Base-by-base conservation (phyloP, 2,888 invertebrate genomes). In the Hymenopus coronatus region DNA sequence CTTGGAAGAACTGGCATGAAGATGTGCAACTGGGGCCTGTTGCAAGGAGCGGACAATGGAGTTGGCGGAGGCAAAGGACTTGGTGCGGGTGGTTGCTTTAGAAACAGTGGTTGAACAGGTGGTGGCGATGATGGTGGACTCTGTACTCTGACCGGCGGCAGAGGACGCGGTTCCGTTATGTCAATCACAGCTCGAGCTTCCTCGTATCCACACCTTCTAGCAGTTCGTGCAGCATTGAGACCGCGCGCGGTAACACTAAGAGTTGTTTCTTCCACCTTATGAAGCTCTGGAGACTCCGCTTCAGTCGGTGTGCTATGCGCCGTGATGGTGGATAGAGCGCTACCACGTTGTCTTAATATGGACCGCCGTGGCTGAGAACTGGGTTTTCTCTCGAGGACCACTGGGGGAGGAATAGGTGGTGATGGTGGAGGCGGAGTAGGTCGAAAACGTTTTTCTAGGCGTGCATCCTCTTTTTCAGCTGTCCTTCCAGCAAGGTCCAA, bases 401-500 rank as follows among this genome's bases (percentile, higher is more conserved):
- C 46, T 28, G 54, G 54, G 15, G 82, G 9, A 15, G 84, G 33
- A 0, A 33, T 87, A 2, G 86, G 82, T 25, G 84, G 33, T 7
- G 33, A 12, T 20, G 87, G 82, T 2, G 70, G 81, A 14, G 82
- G 33, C 27, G 28, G 12, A 4, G n/a, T 40, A 14, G 82, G 87
- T 70, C 30, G n/a, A 30, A 40, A 12, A 9, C 70, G 81, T 28
- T 83, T 83, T 81, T 40, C 88, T 6, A 25, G 15, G 20, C 54
- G 15, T 20, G 4, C 54, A 15, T 70, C 54, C 20, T 70, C 54
- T 70, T 70, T 70, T 20, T 70, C 54, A 15, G 54, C 25, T 25
- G 54, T 70, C 20, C 46, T 95, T 0, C 96, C 96, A 0, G 97
- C 97, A 89, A 97, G 93, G 92, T 97, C 97, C 91, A 97, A 92